A percentile compares a stretch with the other conserved stretches of the same genome.
These are phyloP conservation scores for Troglohyphantes excavatus DNA, from an alignment of 2,888 invertebrate genomes.

Conservation along the genomic window DNA sequence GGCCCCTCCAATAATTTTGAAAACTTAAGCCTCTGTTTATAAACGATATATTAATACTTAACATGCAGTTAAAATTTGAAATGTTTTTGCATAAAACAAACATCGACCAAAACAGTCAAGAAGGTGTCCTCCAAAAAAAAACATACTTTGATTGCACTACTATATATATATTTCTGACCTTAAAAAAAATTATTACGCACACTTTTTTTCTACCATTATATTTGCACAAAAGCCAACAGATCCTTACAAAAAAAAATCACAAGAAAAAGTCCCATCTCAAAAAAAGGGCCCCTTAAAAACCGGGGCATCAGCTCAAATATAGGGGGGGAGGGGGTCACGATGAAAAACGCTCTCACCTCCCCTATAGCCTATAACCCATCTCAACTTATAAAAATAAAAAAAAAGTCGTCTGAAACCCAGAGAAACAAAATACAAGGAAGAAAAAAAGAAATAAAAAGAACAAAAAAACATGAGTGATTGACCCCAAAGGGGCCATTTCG, in stretches of 20 bases:
- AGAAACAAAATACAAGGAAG: constrained; percentile 55
- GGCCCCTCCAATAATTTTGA: too few relatives aligned
- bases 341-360: neutral
- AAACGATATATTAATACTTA: too few relatives aligned
- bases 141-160: too few relatives aligned
- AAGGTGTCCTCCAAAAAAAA: too few relatives aligned
- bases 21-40: too few relatives aligned
- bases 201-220: too few relatives aligned
- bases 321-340: neutral
- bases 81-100: too few relatives aligned
- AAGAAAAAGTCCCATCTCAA: neutral
- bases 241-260: neutral
- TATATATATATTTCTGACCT: too few relatives aligned
- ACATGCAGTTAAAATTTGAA: too few relatives aligned
- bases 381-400: neutral
- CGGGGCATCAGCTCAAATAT: neutral
- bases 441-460: constrained; percentile 37
- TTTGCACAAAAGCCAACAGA: too few relatives aligned
- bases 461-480: constrained; percentile 65
- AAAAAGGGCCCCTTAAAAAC: neutral
- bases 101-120: too few relatives aligned
- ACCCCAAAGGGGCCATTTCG: constrained; percentile 70
- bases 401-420: constrained; percentile 25
- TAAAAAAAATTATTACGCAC: too few relatives aligned
- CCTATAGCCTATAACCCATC: neutral